Percentiles rank a stretch among this genome's conserved stretches.
These are phyloP conservation scores for Nettapus auritus DNA, from an alignment of 2,113 vertebrate genomes.

Conservation along the genomic window DNA sequence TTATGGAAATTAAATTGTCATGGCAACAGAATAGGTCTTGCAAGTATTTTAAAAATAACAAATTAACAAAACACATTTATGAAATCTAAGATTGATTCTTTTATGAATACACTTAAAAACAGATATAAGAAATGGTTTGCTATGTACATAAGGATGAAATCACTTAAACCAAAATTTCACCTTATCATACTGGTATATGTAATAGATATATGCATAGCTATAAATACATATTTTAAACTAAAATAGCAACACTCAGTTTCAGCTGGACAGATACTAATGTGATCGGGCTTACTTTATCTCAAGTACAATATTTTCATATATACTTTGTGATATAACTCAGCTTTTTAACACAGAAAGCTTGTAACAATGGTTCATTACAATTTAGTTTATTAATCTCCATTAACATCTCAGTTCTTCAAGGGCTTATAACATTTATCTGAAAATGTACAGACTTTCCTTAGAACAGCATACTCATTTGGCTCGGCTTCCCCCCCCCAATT, in stretches of 20 bases:
- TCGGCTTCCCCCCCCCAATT: background rate
- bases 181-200: background rate
- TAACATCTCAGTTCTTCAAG: background rate
- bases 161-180: background rate
- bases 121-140: slow-evolving; percentile 11
- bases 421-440: background rate
- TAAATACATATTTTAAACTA: background rate
- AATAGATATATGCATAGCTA: background rate
- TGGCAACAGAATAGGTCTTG: slow-evolving; percentile 80
- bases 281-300: background rate
- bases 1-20: slow-evolving; percentile 81
- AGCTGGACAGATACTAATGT: background rate
- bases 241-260: slow-evolving; percentile 4
- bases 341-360: background rate
- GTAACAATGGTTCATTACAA: background rate
- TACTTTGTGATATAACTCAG: background rate
- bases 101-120: slow-evolving; percentile 41
- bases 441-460: background rate
- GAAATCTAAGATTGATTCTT: slow-evolving; percentile 69
- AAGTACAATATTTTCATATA: background rate
- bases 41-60: slow-evolving; percentile 81
- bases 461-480: background rate
- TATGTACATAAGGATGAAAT: background rate
- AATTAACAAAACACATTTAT: slow-evolving; percentile 78
- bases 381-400: background rate